Conservation (phyloP, 2,113 vertebrate species). For the Nycticorax nycticorax region DNA sequence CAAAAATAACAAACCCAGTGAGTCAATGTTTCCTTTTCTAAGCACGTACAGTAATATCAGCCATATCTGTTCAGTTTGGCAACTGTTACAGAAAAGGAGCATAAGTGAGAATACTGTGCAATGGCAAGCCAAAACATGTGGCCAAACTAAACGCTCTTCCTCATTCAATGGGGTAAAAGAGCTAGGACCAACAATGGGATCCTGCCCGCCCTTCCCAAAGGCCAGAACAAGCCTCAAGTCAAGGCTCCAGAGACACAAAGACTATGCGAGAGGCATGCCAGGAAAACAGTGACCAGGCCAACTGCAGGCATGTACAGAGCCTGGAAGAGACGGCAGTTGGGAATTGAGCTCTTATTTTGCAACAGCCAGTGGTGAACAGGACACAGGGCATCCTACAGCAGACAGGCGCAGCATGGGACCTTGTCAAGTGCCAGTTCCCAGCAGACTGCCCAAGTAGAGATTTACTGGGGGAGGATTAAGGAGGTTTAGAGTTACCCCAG, state of each 20-base stretch:
- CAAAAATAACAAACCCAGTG: background rate
- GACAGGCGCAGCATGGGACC: background rate
- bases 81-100: background rate
- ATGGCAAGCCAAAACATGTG: rapidly evolving
- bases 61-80: background rate
- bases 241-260: background rate
- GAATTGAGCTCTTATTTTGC: background rate
- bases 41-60: rapidly evolving
- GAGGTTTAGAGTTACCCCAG: background rate
- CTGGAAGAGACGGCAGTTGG: background rate
- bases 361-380: background rate
- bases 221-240: background rate
- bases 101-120: background rate
- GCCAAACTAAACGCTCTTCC: background rate
- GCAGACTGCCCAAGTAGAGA: background rate
- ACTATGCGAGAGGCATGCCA: background rate
- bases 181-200: background rate
- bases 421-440: background rate
- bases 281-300: background rate
- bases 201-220: background rate
- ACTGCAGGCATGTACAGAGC: background rate
- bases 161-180: background rate
- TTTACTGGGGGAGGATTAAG: background rate
- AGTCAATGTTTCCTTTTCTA: background rate
- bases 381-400: background rate